Evolutionary conservation across 2,797 vertebrate genomes (phyloP), one percentile per base, ranked within the genome.

Genomic region (Urocyon cinereoargenteus): DNA sequence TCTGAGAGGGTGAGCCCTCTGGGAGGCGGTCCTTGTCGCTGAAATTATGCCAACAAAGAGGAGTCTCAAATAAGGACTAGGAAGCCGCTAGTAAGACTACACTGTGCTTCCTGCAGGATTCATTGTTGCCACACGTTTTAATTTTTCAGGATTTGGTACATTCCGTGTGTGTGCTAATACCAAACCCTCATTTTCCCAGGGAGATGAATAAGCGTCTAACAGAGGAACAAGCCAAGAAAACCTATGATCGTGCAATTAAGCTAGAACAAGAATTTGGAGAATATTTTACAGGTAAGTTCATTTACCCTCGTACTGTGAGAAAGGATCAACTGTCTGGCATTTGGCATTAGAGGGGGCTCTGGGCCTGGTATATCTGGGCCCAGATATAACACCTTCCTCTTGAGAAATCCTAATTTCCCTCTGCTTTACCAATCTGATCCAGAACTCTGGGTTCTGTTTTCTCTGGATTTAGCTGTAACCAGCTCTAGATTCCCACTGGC

Each of bases 201-300:
- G 99, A 99, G 98, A 99, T 99, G 99, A 99, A 99, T 98, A 99
- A 99, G 98, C 99, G 99, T 98, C 99, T 99, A 97, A 99, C 99
- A 40, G 99, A 99, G 95, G 99, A 99, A 78, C 99, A 99, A 99
- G 99, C 99, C 31, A 99, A 99, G 99, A 99, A 99, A 99, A 99
- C 99, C 0, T 99, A 99, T 0, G 99, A 99, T 96, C 99, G 99
- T 98, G 99, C 99, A 84, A 98, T 99, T 99, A 99, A 99, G 98
- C 98, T 99, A 98, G 99, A 99, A 98, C 99, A 99, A 99, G 99
- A 99, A 99, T 99, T 99, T 98, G 99, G 99, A 94, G 99, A 99
- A 98, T 99, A 99, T 99, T 99, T 99, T 98, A 99, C 99, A 99
- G 99, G 99, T 99, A 99, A 95, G 95, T 53, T 68, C 55, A 53